Evolutionary conservation across 1,140 invertebrate genomes (phyloP), one percentile per base, ranked within the genome.

Genomic region (Papilio helenus): DNA sequence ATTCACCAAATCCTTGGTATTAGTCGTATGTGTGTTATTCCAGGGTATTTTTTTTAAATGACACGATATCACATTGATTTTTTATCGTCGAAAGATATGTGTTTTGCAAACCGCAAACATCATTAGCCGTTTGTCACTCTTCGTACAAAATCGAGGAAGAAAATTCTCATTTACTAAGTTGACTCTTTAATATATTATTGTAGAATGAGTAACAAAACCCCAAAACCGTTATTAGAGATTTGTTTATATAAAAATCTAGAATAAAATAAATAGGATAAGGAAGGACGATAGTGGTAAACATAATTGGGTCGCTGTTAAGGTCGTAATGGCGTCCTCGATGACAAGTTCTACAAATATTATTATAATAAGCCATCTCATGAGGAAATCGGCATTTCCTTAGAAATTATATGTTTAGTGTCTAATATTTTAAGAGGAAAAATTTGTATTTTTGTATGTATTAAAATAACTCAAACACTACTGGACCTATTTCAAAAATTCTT

Each of bases 1-100:
- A 55, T 20, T 55, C 51, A 55, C 51, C 51, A 55, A 55, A 55
- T 55, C 51, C 51, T 18, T 55, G n/a, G 51, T 68, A 68, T 68
- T 34, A 23, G 20, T 23, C 7, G 58, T 68, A 29, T 29, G 5
- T 68, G 12, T 68, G 26, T 26, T 12, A 29, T 68, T 68, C 14
- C 61, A 68, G 34, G 7, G 61, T 61, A 26, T 26, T 16, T 26
- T 68, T 68, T 29, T 55, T n/a, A 68, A 68, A 3, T 68, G 61
- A 34, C 61, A 68, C 16, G 61, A 29, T 61, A 68, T 34, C 61
- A 68, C 12, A 18, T 68, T 68, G 26, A 29, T 58, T 29, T 68
- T 68, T 68, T 68, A 68, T 68, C 61, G 10, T 68, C 12, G 14
- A 68, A 68, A 68, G 26, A 68, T 16, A 5, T 68, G 26, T 29